Conservation (phyloP, 1,140 invertebrate species). For the Proctacanthus coquilletti region DNA sequence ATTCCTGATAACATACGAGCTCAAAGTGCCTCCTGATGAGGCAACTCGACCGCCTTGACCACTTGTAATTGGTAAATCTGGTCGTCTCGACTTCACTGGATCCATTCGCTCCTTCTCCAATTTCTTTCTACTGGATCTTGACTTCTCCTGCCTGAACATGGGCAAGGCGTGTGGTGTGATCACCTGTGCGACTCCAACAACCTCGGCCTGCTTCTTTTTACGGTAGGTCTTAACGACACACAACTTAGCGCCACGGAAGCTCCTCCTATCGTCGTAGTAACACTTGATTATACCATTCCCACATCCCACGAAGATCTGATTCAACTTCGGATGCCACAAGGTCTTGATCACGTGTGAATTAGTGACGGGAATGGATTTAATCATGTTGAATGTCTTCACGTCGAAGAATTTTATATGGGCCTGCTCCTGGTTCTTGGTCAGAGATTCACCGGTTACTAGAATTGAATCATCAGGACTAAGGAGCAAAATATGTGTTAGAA, state of each 20-base stretch:
- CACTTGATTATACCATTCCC: conserved; percentile 83
- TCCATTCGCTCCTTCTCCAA: conserved; percentile 86
- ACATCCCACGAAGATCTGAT: conserved; percentile 88
- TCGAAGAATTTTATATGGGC: conserved; percentile 76
- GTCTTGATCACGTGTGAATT: conserved; percentile 76
- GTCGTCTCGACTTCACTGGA: conserved; percentile 79
- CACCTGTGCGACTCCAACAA: conserved; percentile 83
- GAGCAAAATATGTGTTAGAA: conserved; percentile 29
- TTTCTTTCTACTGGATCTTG: conserved; percentile 76
- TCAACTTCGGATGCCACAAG: conserved; percentile 92
- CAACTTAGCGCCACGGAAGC: conserved; percentile 78
- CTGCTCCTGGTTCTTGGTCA: conserved; percentile 47
- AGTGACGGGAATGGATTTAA: conserved; percentile 56
- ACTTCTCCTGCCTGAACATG: conserved; percentile 83
- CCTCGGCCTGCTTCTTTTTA: conserved; percentile 67
- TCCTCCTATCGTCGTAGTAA: conserved; percentile 76
- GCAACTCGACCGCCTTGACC: conserved; percentile 82
- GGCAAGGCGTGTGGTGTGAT: conserved; percentile 94
- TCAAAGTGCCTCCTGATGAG: conserved; percentile 87
- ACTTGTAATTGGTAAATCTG: conserved; percentile 91
- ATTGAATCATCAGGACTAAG: conserved; percentile 90
- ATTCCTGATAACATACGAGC: conserved; percentile 93
- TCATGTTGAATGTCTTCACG: conserved; percentile 57
- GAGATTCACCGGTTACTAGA: conserved; percentile 74
- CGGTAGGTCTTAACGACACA: conserved; percentile 71